Base-by-base conservation (phyloP, 2,888 invertebrate species). In the Cataglyphis cursor region DNA sequence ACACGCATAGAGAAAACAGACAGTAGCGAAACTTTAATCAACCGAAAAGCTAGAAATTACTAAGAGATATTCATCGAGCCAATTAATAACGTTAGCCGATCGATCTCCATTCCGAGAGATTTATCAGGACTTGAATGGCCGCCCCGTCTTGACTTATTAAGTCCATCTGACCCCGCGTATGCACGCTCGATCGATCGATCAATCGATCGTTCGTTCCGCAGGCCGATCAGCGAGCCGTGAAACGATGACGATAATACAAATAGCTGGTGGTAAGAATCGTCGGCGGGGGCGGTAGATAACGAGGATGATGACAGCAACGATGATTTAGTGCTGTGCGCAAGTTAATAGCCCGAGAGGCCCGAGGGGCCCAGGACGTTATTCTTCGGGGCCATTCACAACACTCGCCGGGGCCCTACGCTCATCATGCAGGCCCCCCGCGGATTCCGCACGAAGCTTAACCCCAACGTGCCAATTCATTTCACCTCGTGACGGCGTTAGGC, bases 221-320 rank as follows among this genome's bases (percentile, higher is more conserved):
- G 78, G 10, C 44, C 81, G 78, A 59, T 61, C 59, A 84, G 64
- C 64, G 68, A 66, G 57, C 64, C 44, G 84, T 80, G 78, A 80
- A 72, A 68, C 44, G 68, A 59, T 72, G 81, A 54, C 76, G 73
- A 86, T 82, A 80, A 89, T 72, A 86, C 87, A 85, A 91, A 91
- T 92, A 90, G 89, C 88, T 85, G 85, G 85, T 87, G 90, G 88
- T 86, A 89, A 89, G 90, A 88, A 89, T 91, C 85, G 74, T 80
- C 75, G 86, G 85, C 87, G 92, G 90, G 91, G 93, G 93, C 92
- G 91, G 92, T 90, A 92, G 92, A 93, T 94, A 94, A 94, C 94
- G 94, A 94, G 94, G 93, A 94, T 92, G 94, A 94, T 93, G 94
- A 94, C 94, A 94, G 94, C 92, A 92, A 93, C 92, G 94, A 94